phyloP scores from a whole-genome alignment of 30 jellyfish, hydroid and myxozoan genomes.

The Hydractinia echinata region DNA sequence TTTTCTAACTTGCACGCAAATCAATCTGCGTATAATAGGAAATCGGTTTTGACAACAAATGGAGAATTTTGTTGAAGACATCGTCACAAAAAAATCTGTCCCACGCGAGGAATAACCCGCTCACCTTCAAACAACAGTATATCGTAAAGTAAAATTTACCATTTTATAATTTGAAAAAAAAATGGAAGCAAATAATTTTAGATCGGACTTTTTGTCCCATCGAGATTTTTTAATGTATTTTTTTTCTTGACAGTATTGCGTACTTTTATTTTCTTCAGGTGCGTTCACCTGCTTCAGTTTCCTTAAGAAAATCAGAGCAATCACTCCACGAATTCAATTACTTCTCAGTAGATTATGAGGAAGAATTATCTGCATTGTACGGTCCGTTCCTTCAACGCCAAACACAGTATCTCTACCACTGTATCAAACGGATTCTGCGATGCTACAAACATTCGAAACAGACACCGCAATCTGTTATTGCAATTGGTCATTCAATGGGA shows the following conservation, averaged over 20 bases:
- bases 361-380: constrained; percentile 70
- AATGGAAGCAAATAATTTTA: too few species aligned
- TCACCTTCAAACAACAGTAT: too few species aligned
- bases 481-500: constrained; percentile 95
- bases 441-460: constrained; percentile 15
- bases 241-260: not conserved
- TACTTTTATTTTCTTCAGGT: constrained; percentile 25
- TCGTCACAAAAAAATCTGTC: too few species aligned
- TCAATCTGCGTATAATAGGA: too few species aligned
- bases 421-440: constrained; percentile 42
- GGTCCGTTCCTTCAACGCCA: constrained; percentile 59
- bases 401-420: constrained; percentile 46
- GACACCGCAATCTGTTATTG: constrained; percentile 36
- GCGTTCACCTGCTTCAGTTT: constrained; percentile 84
- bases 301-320: constrained; percentile 59
- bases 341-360: constrained; percentile 69
- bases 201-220: too few species aligned
- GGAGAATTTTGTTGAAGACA: too few species aligned
- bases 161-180: too few species aligned
- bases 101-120: too few species aligned
- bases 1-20: too few species aligned
- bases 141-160: too few species aligned
- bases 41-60: too few species aligned
- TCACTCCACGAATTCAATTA: constrained; percentile 54
- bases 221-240: not conserved